These are phyloP conservation scores for Diglossa cyanea DNA, from an alignment of 2,797 vertebrate genomes.

Conservation along the genomic window DNA sequence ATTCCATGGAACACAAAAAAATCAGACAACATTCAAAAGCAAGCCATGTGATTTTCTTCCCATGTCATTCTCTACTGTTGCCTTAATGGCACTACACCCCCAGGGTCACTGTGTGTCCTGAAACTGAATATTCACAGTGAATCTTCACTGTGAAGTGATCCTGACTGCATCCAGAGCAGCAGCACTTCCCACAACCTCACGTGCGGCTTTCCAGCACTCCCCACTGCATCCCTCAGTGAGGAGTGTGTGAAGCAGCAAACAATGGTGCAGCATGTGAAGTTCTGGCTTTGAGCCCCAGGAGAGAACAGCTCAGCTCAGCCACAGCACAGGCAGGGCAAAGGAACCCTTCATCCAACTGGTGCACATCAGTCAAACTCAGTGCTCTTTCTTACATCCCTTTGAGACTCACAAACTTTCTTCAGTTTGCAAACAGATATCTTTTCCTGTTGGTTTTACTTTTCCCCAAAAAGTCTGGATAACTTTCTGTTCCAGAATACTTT, in stretches of 20 bases:
- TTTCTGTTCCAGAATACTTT: not conserved
- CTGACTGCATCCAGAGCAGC: not conserved
- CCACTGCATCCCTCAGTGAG: not conserved
- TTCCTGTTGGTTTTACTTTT: not conserved
- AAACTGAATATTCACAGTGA: not conserved
- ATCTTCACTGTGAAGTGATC: not conserved
- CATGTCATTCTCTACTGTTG: not conserved
- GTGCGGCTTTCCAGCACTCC: not conserved
- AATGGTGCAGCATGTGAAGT: not conserved
- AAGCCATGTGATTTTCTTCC: not conserved
- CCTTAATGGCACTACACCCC: not conserved
- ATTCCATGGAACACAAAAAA: not conserved
- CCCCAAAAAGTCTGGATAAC: not conserved
- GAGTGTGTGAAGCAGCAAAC: not conserved
- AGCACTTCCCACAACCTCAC: not conserved
- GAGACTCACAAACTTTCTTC: not conserved
- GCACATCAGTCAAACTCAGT: not conserved
- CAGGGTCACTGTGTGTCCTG: not conserved
- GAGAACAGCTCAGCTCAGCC: not conserved
- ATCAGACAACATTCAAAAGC: not conserved
- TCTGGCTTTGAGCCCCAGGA: not conserved
- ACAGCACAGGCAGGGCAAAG: not conserved
- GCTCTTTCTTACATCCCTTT: not conserved
- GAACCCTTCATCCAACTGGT: not conserved
- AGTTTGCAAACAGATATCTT: not conserved